Evolutionary conservation across 2,888 invertebrate species (phyloP).

Genomic region (Rugalucina vietnamica): DNA sequence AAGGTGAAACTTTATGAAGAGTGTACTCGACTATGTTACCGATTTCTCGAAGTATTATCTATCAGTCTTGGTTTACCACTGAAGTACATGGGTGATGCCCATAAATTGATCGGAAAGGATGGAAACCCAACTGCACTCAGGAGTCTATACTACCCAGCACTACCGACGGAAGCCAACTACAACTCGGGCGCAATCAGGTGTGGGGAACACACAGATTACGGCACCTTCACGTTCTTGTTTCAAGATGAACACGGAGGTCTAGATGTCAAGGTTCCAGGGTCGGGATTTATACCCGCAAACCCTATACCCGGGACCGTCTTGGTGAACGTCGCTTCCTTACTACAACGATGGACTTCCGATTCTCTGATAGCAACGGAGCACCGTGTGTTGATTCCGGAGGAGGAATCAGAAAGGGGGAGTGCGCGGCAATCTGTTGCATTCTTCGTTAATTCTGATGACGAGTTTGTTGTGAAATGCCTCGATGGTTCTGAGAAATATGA

Average conservation of each 20-base stretch:
- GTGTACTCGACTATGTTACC: too few species aligned
- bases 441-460: neutral
- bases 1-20: too few species aligned
- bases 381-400: neutral
- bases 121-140: neutral
- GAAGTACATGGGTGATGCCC: neutral
- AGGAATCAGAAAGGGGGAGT: neutral
- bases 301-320: neutral
- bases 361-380: neutral
- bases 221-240: neutral
- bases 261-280: neutral
- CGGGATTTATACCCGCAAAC: neutral
- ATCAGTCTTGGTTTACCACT: neutral
- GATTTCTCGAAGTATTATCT: neutral
- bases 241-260: neutral
- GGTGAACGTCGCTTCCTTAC: neutral
- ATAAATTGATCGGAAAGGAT: too few species aligned
- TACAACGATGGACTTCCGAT: neutral
- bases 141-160: neutral
- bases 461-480: neutral
- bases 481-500: conserved; percentile 1
- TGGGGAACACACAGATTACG: neutral
- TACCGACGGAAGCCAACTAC: neutral
- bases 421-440: neutral
- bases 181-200: neutral